Conservation (phyloP, 2,113 vertebrate species). For the Gila orcuttii region DNA sequence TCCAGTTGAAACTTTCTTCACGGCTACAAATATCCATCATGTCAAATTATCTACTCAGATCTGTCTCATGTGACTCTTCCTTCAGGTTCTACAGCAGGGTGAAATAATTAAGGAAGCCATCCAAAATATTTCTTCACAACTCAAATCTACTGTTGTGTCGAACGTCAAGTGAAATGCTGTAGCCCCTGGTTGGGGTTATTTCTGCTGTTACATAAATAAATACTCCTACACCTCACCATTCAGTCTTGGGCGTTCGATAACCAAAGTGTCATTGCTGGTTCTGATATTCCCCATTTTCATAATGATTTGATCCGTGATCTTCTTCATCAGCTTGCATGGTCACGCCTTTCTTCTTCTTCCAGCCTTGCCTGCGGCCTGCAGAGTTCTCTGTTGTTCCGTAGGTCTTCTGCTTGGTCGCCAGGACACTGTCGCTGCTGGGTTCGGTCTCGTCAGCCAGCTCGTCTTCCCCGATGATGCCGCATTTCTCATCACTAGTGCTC, state of each 20-base stretch:
- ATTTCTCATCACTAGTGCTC: conserved; percentile 87
- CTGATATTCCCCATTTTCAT: conserved; percentile 81
- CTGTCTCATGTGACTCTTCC: background rate
- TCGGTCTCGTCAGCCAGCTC: conserved; percentile 92
- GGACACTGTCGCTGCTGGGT: conserved; percentile 78
- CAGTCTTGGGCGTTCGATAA: conserved; percentile 39
- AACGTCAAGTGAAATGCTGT: conserved; percentile 13
- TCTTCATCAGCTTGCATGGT: conserved; percentile 79
- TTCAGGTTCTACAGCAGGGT: background rate
- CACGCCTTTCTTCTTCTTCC: conserved; percentile 78
- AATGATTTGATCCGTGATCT: conserved; percentile 75
- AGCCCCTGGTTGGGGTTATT: background rate
- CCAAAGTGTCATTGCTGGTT: conserved; percentile 72
- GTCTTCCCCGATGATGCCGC: conserved; percentile 90
- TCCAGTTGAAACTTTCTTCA: background rate
- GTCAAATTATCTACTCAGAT: background rate
- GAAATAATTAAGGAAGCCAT: conserved; percentile 30
- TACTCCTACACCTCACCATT: background rate
- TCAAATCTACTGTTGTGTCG: conserved; percentile 25
- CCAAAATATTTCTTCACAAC: conserved; percentile 4
- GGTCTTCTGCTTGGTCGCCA: conserved; percentile 77
- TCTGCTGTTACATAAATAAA: conserved; percentile 23
- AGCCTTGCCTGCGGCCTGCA: conserved; percentile 73
- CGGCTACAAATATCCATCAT: background rate
- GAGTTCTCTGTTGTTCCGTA: conserved; percentile 86